These are phyloP conservation scores for Ladona fulva DNA, from an alignment of 1,140 invertebrate species.

Conservation along the genomic window DNA sequence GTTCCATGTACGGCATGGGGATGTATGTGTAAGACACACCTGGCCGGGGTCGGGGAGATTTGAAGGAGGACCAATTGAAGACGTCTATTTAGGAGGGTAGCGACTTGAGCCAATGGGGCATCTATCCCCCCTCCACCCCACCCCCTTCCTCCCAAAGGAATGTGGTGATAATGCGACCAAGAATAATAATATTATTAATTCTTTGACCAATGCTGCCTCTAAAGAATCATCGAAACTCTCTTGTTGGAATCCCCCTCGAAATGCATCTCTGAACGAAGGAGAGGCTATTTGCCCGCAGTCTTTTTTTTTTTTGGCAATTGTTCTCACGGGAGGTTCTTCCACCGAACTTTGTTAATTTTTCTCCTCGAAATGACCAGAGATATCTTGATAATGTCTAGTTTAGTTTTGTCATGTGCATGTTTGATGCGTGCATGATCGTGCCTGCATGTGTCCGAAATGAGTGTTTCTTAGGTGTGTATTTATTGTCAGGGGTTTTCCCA, in stretches of 20 bases:
- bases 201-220: slow-evolving; percentile 3
- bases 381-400: background rate
- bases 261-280: too few relatives aligned
- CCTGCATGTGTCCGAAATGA: slow-evolving; percentile 21
- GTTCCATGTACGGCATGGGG: slow-evolving; percentile 79
- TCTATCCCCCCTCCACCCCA: background rate
- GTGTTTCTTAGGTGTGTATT: background rate
- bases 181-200: background rate
- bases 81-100: background rate
- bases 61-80: background rate
- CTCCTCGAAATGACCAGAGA: background rate
- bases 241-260: background rate
- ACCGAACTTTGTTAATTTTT: background rate
- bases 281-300: background rate
- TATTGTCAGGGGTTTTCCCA: background rate
- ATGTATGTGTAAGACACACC: slow-evolving; percentile 66
- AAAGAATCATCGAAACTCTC: background rate
- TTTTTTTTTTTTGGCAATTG: background rate
- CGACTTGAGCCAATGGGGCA: background rate
- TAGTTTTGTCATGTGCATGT: background rate
- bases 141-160: background rate
- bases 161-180: background rate
- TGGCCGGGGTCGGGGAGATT: slow-evolving; percentile 9
- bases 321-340: background rate
- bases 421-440: slow-evolving; percentile 16